These are phyloP conservation scores for Neolamprologus toae DNA, from an alignment of 2,113 vertebrate species.

Conservation along the genomic window DNA sequence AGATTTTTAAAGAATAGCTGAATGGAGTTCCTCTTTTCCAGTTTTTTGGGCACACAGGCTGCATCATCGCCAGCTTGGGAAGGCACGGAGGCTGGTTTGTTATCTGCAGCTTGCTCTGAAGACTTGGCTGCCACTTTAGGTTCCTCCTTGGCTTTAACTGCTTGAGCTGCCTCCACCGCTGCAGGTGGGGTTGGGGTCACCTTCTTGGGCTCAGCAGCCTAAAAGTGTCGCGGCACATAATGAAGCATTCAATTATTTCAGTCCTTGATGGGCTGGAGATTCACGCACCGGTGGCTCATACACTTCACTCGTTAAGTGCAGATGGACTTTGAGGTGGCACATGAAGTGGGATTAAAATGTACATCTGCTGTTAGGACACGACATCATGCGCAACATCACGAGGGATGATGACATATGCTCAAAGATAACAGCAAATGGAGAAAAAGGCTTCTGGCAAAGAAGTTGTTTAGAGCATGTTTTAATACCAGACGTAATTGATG, in stretches of 20 bases:
- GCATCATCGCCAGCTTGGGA: slow-evolving; percentile 66
- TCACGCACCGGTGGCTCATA: not conserved
- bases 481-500: slow-evolving; percentile 11
- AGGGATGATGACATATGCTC: not conserved
- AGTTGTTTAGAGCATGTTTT: slow-evolving; percentile 5
- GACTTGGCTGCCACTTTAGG: slow-evolving; percentile 63
- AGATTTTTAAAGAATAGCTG: slow-evolving; percentile 87
- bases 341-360: not conserved
- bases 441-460: not conserved
- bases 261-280: not conserved
- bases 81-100: slow-evolving; percentile 42
- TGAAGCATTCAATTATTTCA: not conserved
- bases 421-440: not conserved
- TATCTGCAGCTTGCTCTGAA: slow-evolving; percentile 44
- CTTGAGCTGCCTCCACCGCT: slow-evolving; percentile 39
- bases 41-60: slow-evolving; percentile 65
- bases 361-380: slow-evolving; percentile 20
- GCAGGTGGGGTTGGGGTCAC: slow-evolving; percentile 22
- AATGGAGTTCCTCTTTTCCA: slow-evolving; percentile 88
- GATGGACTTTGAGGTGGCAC: not conserved
- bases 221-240: not conserved
- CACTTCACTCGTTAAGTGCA: not conserved
- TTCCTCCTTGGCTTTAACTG: slow-evolving; percentile 68
- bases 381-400: not conserved
- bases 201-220: slow-evolving; percentile 62